phyloP scores from a whole-genome alignment of 1,140 invertebrate genomes.

The Euschistus heros region DNA sequence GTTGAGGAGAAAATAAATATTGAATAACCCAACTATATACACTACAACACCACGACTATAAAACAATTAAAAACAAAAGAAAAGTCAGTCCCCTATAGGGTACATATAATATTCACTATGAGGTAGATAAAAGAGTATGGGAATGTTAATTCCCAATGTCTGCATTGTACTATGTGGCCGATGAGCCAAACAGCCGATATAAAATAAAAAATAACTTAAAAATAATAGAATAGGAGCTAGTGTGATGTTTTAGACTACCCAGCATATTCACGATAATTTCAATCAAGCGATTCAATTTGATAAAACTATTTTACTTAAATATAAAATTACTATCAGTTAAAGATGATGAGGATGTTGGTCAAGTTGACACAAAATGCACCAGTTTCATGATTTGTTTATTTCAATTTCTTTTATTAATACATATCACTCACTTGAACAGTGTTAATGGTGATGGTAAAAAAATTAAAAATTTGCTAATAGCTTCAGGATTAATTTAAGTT shows the following conservation, averaged over 20 bases:
- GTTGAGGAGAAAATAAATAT: constrained; percentile 9
- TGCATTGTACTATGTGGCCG: constrained; percentile 9
- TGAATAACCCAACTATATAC: constrained; percentile 1
- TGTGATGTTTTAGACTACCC: constrained; percentile 7
- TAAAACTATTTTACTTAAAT: too few species aligned
- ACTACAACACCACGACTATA: neutral
- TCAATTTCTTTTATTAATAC: too few species aligned
- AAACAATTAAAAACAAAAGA: neutral
- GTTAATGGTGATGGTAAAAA: too few species aligned
- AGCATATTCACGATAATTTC: neutral
- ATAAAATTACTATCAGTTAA: too few species aligned
- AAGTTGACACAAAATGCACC: too few species aligned
- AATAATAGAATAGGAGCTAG: constrained; percentile 8
- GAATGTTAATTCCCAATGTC: neutral
- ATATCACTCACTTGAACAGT: too few species aligned
- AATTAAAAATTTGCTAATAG: too few species aligned
- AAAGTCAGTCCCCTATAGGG: constrained; percentile 2
- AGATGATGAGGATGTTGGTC: too few species aligned
- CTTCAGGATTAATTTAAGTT: too few species aligned
- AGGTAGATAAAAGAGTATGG: constrained; percentile 12
- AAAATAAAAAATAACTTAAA: neutral
- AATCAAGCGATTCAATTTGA: neutral
- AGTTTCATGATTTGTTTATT: too few species aligned
- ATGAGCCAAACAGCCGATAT: neutral
- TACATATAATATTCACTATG: constrained; percentile 11